Base-by-base conservation (phyloP, 2,113 vertebrate species). In the Sterrhoptilus dennistouni region DNA sequence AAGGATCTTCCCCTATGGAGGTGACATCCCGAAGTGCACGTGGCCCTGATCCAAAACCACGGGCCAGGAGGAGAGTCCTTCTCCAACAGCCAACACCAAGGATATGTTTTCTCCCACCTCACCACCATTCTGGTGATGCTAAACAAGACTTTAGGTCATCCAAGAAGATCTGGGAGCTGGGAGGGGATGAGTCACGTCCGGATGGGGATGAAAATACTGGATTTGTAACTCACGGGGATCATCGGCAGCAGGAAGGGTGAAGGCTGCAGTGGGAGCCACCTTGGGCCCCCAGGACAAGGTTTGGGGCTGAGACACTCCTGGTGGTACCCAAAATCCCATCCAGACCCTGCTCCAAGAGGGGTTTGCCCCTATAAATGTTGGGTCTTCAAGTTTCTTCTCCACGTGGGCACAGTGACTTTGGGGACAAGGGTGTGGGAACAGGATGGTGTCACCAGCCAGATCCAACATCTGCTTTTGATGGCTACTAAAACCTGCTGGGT, bases 1-100 rank as follows among this genome's bases (percentile, higher is more conserved):
- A 52, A 87, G 24, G 45, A 40, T 20, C 19, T 44, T 69, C 15
- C 49, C 40, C 21, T 17, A 0, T 0, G 6, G 47, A 40, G 27
- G 50, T 29, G 54, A 49, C n/a, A 65, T 3, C 17, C 35, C 2
- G 0, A 78, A 61, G 35, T 0, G 1, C 44, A 35, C 1, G 0
- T 3, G 61, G 36, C 35, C 42, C 83, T 33, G 19, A 38, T 16
- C 52, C 57, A n/a, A 75, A 72, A 33, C 28, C 3, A 2, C 0
- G 1, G 20, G 45, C 33, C 18, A 80, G 56, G 14, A 69, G 54
- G 12, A 69, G n/a, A 93, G 35, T 7, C 61, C 44, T 59, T 38
- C 36, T 65, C 60, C 79, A 89, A 61, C 24, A 89, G 76, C 45
- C 65, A 75, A 11, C 53, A 42, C n/a, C 52, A n/a, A 56, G 60